Evolutionary conservation across 2,797 vertebrate genomes (phyloP), one percentile per base, ranked within the genome.

Genomic region (Lycodopsis pacificus): DNA sequence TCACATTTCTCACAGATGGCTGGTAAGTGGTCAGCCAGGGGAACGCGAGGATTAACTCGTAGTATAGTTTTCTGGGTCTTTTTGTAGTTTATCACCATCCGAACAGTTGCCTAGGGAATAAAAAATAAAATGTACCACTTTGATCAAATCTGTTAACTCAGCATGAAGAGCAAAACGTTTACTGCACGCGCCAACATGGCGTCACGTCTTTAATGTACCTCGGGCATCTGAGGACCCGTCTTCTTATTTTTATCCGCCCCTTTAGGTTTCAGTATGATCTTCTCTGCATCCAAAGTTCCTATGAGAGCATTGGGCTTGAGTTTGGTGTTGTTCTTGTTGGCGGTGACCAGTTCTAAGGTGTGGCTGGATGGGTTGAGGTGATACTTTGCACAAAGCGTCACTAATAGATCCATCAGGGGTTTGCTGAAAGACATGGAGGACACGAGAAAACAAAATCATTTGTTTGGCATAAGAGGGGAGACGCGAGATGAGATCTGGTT

Each of bases 1-100:
- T 99, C 98, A 95, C 98, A 99, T 94, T 99, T 99, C 83, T 95
- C 97, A 86, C 97, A 97, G 79, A 99, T 97, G 57, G 96, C 86
- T 14, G 97, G 95, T 38, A 95, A 48, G 25, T 97, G 95, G 3
- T 97, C 95, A 86, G 94, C 91, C 80, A 99, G 95, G 0, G 97
- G 91, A 25, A 96, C 88, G 40, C 95, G 95, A 3, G 98, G 98
- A 86, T 92, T 99, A 71, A 99, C 97, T 91, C 98, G 94, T 51
- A 99, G 92, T 68, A 99, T 95, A 0, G 98, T 96, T 93, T 99
- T 99, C 95, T 99, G 98, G 0, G 97, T 97, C 94, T 94, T 97
- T 90, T 93, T 99, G 92, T 97, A 99, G 93, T 99, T 99, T 91
- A 99, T 97, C 76, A 99, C 96, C 88, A 99, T 96, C 65, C 98